Percentiles rank a stretch among this genome's conserved stretches.
Evolutionary conservation across 2,797 vertebrate genomes (phyloP).

Genomic region (Myripristis murdjan): DNA sequence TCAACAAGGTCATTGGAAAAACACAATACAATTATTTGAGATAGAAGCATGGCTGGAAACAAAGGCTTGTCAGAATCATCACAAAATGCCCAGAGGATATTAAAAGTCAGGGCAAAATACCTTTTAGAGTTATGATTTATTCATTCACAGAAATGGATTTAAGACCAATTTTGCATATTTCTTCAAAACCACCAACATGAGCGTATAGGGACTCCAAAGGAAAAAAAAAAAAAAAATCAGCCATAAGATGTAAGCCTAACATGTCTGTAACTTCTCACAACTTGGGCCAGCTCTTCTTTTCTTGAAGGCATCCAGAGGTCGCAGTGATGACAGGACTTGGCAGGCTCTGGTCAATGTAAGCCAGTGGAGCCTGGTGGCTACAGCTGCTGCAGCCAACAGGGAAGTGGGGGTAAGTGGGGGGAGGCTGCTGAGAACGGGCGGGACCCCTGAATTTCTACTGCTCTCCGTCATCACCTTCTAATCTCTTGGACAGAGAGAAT

Average conservation of each 20-base stretch:
- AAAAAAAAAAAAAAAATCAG: too few species aligned
- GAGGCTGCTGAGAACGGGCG: background rate
- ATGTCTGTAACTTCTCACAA: slow-evolving; percentile 17
- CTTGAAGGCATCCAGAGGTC: slow-evolving; percentile 48
- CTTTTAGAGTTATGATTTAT: slow-evolving; percentile 68
- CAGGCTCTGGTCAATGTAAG: slow-evolving; percentile 66
- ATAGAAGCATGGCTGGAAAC: slow-evolving; percentile 59
- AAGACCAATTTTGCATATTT: slow-evolving; percentile 44
- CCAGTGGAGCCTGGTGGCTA: background rate
- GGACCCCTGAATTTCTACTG: slow-evolving; percentile 31
- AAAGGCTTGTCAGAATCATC: slow-evolving; percentile 70
- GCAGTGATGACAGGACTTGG: slow-evolving; percentile 63
- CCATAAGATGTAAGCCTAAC: slow-evolving; percentile 2
- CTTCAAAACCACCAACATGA: slow-evolving; percentile 35
- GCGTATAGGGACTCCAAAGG: slow-evolving; percentile 17
- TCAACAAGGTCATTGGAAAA: slow-evolving; percentile 78
- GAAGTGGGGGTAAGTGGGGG: background rate
- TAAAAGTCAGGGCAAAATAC: slow-evolving; percentile 56
- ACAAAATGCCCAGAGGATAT: slow-evolving; percentile 63
- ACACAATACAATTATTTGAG: slow-evolving; percentile 73
- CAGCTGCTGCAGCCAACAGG: slow-evolving; percentile 1
- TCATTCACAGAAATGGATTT: slow-evolving; percentile 56
- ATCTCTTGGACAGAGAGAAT: slow-evolving; percentile 73
- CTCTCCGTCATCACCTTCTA: slow-evolving; percentile 72
- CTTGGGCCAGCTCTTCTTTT: background rate